phyloP scores from a whole-genome alignment of 2,113 vertebrate species.

The Spheniscus mendiculus region DNA sequence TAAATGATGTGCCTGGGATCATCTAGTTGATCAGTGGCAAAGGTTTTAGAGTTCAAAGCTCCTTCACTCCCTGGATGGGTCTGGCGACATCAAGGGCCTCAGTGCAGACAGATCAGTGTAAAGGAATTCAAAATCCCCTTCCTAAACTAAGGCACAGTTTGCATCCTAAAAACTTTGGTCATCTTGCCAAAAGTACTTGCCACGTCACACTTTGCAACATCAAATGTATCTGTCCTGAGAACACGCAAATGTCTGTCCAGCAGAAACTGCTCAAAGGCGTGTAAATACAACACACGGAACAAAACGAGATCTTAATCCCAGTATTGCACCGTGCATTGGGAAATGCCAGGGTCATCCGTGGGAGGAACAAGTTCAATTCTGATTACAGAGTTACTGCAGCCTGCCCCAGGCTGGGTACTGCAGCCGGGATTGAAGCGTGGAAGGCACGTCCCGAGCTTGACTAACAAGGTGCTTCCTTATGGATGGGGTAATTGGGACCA shows the following conservation, averaged over 20 bases:
- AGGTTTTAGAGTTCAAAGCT: background rate
- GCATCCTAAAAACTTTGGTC: background rate
- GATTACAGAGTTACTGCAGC: background rate
- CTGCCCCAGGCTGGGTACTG: background rate
- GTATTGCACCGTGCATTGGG: accelerated
- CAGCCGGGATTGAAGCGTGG: accelerated
- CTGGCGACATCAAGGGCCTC: background rate
- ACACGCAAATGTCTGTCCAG: background rate
- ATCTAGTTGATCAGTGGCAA: background rate
- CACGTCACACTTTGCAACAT: background rate
- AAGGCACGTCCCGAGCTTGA: background rate
- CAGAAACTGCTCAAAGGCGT: background rate
- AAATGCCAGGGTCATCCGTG: accelerated
- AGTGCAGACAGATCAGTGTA: background rate
- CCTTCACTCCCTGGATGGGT: background rate
- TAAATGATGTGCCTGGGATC: background rate
- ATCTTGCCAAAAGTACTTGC: background rate
- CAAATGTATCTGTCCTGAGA: background rate
- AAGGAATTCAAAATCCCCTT: background rate
- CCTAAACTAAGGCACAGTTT: background rate
- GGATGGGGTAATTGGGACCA: background rate
- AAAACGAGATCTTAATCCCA: background rate
- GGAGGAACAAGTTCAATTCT: background rate
- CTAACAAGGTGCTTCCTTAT: no score
- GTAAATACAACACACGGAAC: no score